Base-by-base conservation (phyloP, 2,888 invertebrate species). In the Rhagonycha fulva region DNA sequence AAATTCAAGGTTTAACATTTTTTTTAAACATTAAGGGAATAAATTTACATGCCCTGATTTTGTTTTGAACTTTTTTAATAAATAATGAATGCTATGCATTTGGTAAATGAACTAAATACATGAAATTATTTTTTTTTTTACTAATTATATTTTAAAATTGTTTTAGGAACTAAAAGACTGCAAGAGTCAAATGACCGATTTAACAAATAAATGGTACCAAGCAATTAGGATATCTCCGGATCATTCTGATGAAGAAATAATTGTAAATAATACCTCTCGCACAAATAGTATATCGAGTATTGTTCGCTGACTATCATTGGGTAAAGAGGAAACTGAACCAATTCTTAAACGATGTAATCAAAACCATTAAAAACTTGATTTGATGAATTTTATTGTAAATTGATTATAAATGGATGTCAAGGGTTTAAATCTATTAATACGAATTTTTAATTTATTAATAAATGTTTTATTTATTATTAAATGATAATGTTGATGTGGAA, bases 121-220 rank as follows among this genome's bases (percentile, higher is more conserved):
- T 47, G 32, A n/a, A 47, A 47, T 47, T 47, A n/a, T n/a, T n/a
- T 47, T 47, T 47, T 4, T 12, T 47, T n/a, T 47, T 4, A n/a
- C 32, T 47, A 47, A 47, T 12, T 28, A 9, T 47, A 47, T n/a
- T 47, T n/a, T 47, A 5, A 47, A 47, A 47, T 47, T 82, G 76
- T 83, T 85, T n/a, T 89, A 96, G 94, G 98, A 98, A 89, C 89
- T 98, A 79, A 95, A 96, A 86, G 98, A 98, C 87, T 98, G 98
- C 85, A 96, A 96, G 87, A 96, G 95, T 81, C 98, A 98, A 89
- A 98, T 98, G 97, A 96, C 96, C 1, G 96, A 96, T 88, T 89
- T 98, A 80, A 98, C 98, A 0, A 97, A 98, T 86, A 96, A 98
- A 86, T 98, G 98, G 98, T 98, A 98, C 88, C 96, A 98, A 87